Percentiles rank a stretch among this genome's conserved stretches.
phyloP scores from a whole-genome alignment of 2,888 invertebrate genomes.

The Anorthoa munda region DNA sequence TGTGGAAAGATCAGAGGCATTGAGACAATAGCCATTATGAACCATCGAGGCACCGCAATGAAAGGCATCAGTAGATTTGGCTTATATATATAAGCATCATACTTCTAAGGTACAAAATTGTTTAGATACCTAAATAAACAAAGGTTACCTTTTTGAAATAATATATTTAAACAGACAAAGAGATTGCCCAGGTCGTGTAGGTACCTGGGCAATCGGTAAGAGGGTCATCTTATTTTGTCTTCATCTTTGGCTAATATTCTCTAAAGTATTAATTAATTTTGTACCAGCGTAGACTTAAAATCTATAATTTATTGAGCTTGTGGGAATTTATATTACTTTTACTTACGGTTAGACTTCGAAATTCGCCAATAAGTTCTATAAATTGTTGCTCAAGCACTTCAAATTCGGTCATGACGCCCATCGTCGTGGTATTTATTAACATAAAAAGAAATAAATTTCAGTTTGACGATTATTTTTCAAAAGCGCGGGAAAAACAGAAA shows the following conservation, averaged over 20 bases:
- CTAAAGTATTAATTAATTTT: background rate
- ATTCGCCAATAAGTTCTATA: slow-evolving; percentile 82
- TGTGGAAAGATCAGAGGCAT: too few relatives aligned
- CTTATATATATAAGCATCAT: too few relatives aligned
- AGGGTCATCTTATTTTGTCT: background rate
- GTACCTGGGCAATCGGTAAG: background rate
- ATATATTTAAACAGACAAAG: too few relatives aligned
- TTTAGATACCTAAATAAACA: too few relatives aligned
- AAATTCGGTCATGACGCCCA: slow-evolving; percentile 75
- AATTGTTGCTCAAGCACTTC: slow-evolving; percentile 84
- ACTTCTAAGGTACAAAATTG: too few relatives aligned
- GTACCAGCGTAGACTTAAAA: background rate
- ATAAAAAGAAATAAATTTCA: background rate
- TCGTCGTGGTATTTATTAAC: slow-evolving; percentile 5
- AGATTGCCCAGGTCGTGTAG: too few relatives aligned
- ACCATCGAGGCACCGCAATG: too few relatives aligned
- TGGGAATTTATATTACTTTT: background rate
- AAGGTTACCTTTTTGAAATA: too few relatives aligned
- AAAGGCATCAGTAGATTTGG: too few relatives aligned
- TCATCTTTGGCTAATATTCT: background rate
- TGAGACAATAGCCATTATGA: too few relatives aligned
- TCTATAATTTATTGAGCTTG: background rate
- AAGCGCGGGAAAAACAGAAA: slow-evolving; percentile 22
- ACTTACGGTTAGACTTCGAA: slow-evolving; percentile 81
- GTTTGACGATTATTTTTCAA: background rate